Evolutionary conservation across 2,113 vertebrate species (phyloP).

Genomic region (Triplophysa rosa): DNA sequence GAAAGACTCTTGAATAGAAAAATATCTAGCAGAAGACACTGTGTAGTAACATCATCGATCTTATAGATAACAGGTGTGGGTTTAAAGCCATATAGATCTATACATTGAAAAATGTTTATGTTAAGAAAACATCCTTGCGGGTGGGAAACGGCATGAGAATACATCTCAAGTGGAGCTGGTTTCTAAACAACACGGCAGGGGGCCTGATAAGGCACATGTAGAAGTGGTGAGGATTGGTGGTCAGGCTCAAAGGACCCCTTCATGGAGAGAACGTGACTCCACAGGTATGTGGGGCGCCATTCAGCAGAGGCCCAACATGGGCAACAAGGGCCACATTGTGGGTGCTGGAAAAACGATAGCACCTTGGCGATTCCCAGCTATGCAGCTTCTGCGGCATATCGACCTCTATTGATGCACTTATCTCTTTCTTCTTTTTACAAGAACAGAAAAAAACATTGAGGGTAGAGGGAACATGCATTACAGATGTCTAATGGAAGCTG

Average conservation of each 20-base stretch:
- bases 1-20: background rate
- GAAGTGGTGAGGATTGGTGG: constrained; percentile 24
- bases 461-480: constrained; percentile 10
- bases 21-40: background rate
- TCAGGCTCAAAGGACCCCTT: constrained; percentile 39
- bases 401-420: constrained; percentile 23
- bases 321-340: constrained; percentile 56
- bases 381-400: constrained; percentile 39
- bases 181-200: constrained; percentile 11
- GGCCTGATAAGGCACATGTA: constrained; percentile 44
- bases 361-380: constrained; percentile 27
- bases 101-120: background rate
- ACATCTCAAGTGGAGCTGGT: constrained; percentile 7
- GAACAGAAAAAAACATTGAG: background rate
- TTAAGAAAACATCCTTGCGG: background rate
- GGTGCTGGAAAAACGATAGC: constrained; percentile 47
- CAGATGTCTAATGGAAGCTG: constrained; percentile 31
- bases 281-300: constrained; percentile 35
- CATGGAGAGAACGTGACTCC: constrained; percentile 32
- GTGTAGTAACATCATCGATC: background rate
- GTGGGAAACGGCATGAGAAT: background rate
- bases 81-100: background rate
- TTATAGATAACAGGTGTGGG: background rate
- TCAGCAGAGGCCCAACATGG: constrained; percentile 29
- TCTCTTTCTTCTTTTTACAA: constrained; percentile 11